Evolutionary conservation across 2,113 vertebrate species (phyloP).

Genomic region (Alethe castanea): DNA sequence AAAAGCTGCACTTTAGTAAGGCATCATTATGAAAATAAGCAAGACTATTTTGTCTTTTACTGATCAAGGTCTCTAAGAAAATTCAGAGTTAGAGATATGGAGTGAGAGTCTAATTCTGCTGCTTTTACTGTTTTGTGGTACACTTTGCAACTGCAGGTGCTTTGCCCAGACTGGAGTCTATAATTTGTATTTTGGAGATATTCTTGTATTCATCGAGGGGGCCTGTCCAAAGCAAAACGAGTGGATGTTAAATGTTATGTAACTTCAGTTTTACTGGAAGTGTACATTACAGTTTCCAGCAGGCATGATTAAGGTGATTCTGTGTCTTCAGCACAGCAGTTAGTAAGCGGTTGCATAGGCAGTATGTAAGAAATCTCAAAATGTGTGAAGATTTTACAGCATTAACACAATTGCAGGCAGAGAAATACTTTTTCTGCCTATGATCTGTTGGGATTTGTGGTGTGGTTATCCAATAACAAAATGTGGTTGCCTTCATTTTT

Average conservation of each 20-base stretch:
- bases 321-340: background rate
- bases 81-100: background rate
- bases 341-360: background rate
- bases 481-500: constrained; percentile 23
- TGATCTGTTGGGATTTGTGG: background rate
- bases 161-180: background rate
- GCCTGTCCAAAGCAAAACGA: background rate
- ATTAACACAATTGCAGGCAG: background rate
- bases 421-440: background rate
- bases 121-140: background rate
- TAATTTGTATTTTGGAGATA: background rate
- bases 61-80: background rate
- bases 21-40: background rate
- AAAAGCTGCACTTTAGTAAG: background rate
- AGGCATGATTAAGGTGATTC: background rate
- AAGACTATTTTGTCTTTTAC: background rate
- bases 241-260: background rate
- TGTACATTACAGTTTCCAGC: background rate
- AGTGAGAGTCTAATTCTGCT: background rate
- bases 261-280: background rate
- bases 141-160: background rate
- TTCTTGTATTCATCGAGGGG: background rate
- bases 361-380: background rate
- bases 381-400: background rate
- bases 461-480: constrained; percentile 17